Base-by-base conservation (phyloP, 2,888 invertebrate species). In the Mycalesis mineus region DNA sequence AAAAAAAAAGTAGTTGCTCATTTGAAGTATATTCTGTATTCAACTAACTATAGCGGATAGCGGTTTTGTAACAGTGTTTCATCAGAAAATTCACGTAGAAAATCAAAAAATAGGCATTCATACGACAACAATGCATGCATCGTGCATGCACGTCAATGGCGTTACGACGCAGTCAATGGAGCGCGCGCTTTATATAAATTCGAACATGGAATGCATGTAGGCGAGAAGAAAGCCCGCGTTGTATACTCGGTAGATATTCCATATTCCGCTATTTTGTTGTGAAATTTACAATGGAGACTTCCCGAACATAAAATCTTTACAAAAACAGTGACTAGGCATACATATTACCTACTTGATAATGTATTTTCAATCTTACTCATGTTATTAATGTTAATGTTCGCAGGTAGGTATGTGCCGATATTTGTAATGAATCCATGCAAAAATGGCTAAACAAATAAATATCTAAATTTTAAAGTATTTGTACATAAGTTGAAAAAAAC, bases 151-250 rank as follows among this genome's bases (percentile, higher is more conserved):
- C 65, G 55, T 60, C 65, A 66, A 65, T 68, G 67, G 33, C 42
- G 61, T 4, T 11, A 11, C 36, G 36, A 7, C 29, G 47, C 45
- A 54, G 50, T 47, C 60, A 59, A 62, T 61, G 63, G 55, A 50
- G 61, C 67, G 68, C 64, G 65, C 62, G 64, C 69, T 67, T 68
- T 72, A 67, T 73, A 75, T 72, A 68, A 74, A 71, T 76, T 78
- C 77, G 71, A 73, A 78, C 78, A 76, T 71, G 69, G 71, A 69
- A 73, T 65, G 65, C 70, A 75, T 47, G 52, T 52, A 13, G 42
- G n/a, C 75, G 74, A 75, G 75, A 75, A 76, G 75, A 75, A 76
- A 75, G 70, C 65, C 65, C 66, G 64, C 66, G 57, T 60, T 68
- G 67, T 72, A 70, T 69, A 72, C 75, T 72, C 72, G 69, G 66